Conservation (phyloP, 2,888 invertebrate species). For the Acleris sparsana region DNA sequence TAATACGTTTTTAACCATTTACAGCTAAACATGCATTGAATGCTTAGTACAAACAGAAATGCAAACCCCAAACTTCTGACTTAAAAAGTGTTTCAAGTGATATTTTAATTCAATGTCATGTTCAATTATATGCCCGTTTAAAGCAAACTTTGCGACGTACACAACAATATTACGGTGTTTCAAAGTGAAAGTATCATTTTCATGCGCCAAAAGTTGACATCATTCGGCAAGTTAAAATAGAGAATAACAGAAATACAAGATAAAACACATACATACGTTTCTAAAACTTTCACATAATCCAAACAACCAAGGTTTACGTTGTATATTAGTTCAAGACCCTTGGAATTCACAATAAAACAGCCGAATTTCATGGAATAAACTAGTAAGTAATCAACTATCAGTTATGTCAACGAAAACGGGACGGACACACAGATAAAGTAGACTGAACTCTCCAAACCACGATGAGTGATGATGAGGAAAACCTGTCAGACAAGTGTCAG, state of each 20-base stretch:
- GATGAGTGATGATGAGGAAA: not conserved
- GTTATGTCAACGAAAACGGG: slow-evolving; percentile 34
- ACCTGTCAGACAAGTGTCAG: too few species aligned
- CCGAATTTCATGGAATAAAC: slow-evolving; percentile 30
- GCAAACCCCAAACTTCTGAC: not conserved
- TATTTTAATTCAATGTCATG: not conserved
- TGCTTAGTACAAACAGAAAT: not conserved
- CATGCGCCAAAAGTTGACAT: slow-evolving; percentile 58
- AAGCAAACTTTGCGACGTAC: not conserved
- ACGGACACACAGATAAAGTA: slow-evolving; percentile 10
- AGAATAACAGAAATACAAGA: slow-evolving; percentile 32
- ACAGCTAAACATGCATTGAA: not conserved
- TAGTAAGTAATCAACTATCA: slow-evolving; percentile 30
- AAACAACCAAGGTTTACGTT: slow-evolving; percentile 6
- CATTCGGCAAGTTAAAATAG: slow-evolving; percentile 50
- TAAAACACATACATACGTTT: slow-evolving; percentile 23
- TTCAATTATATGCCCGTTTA: not conserved
- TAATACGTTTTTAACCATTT: not conserved
- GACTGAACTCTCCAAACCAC: not conserved
- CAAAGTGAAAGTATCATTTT: slow-evolving; percentile 39
- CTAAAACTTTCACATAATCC: slow-evolving; percentile 26
- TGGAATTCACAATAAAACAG: slow-evolving; percentile 27
- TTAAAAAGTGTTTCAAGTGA: not conserved
- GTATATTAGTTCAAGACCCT: slow-evolving; percentile 1
- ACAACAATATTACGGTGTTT: slow-evolving; percentile 37